These are phyloP conservation scores for Sterna hirundo DNA, from an alignment of 2,113 vertebrate genomes.

Conservation along the genomic window DNA sequence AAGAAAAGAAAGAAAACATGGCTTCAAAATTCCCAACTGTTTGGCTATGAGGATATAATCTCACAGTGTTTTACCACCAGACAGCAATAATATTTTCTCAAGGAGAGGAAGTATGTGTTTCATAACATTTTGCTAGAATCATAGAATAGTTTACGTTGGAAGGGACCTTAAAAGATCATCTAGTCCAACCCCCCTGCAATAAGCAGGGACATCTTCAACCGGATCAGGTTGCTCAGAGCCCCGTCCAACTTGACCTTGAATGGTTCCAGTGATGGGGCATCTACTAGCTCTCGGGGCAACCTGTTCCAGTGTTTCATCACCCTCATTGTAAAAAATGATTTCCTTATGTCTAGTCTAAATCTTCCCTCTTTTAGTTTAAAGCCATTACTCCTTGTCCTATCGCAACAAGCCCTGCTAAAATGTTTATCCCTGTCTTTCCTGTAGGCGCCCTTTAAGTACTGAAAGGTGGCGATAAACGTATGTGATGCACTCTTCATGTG, in stretches of 20 bases:
- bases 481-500: neutral
- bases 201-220: neutral
- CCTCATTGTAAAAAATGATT: neutral
- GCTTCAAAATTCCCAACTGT: neutral
- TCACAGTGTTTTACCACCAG: neutral
- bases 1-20: neutral
- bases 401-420: neutral
- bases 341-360: neutral
- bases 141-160: neutral
- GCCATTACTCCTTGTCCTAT: neutral
- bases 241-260: neutral
- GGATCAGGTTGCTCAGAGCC: neutral
- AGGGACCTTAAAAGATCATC: neutral
- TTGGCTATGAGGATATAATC: neutral
- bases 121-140: neutral
- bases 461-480: neutral
- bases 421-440: neutral
- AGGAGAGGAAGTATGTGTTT: neutral
- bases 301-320: neutral
- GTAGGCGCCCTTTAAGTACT: neutral
- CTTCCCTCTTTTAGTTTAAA: neutral
- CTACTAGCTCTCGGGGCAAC: neutral
- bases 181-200: neutral
- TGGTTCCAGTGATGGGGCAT: neutral
- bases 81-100: neutral